These are phyloP conservation scores for Agrotis exclamationis DNA, from an alignment of 2,888 invertebrate genomes.

Conservation along the genomic window DNA sequence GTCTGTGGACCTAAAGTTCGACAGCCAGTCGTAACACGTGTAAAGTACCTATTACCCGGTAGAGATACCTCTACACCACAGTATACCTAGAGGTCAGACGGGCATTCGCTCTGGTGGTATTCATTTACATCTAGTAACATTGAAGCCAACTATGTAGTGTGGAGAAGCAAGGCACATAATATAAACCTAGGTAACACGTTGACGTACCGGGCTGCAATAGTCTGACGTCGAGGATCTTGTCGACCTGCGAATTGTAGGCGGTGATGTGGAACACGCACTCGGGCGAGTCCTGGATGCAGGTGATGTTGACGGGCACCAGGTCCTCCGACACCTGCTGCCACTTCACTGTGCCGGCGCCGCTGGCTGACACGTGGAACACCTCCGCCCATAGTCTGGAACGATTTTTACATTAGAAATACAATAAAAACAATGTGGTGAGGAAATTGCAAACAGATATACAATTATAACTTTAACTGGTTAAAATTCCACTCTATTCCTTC, in stretches of 20 bases:
- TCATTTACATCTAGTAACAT: no score
- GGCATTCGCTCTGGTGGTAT: no score
- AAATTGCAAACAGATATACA: no score
- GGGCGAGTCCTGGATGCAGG: conserved; percentile 98
- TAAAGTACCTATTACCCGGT: no score
- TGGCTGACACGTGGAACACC: conserved; percentile 99
- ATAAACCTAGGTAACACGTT: no score
- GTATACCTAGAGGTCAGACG: no score
- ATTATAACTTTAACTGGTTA: not conserved
- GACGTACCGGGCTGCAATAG: conserved; percentile 97
- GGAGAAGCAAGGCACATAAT: no score
- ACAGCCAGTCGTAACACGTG: no score
- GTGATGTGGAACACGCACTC: conserved; percentile 99
- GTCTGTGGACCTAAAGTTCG: no score
- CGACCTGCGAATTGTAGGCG: conserved; percentile 99
- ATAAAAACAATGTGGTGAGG: not conserved
- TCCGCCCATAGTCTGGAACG: conserved; percentile 98
- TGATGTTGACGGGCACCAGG: conserved; percentile 99
- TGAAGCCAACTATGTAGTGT: no score
- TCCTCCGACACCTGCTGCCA: conserved; percentile 99
- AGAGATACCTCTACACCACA: no score
- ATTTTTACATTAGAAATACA: conserved; percentile 17
- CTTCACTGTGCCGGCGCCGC: conserved; percentile 97
- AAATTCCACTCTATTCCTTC: not conserved
- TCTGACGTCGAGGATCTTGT: conserved; percentile 99